Evolutionary conservation across 2,888 invertebrate genomes (phyloP).

Genomic region (Conchocele bisecta): DNA sequence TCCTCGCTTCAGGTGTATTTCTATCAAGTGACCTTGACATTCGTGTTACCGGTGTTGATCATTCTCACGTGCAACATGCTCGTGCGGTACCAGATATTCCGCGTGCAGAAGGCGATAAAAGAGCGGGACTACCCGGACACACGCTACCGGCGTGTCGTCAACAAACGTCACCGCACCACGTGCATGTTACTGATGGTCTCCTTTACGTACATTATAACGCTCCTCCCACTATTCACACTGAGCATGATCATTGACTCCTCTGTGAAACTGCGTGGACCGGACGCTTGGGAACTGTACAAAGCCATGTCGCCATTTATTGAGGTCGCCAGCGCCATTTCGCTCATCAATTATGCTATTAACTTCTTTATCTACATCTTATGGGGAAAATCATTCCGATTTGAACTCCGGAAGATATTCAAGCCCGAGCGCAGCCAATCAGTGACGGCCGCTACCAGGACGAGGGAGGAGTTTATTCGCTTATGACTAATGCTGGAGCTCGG

Average conservation of each 20-base stretch:
- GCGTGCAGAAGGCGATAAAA: slow-evolving; percentile 38
- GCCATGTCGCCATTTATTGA: slow-evolving; percentile 58
- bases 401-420: slow-evolving; percentile 63
- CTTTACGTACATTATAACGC: slow-evolving; percentile 71
- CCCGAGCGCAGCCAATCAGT: slow-evolving; percentile 26
- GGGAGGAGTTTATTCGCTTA: slow-evolving; percentile 30
- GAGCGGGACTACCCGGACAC: slow-evolving; percentile 32
- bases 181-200: slow-evolving; percentile 75
- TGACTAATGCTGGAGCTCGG: slow-evolving; percentile 13
- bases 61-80: slow-evolving; percentile 74
- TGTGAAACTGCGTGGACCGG: slow-evolving; percentile 34
- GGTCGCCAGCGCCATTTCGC: slow-evolving; percentile 65
- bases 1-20: slow-evolving; percentile 60
- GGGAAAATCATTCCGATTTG: slow-evolving; percentile 71
- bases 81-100: slow-evolving; percentile 73
- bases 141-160: slow-evolving; percentile 5
- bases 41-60: slow-evolving; percentile 71
- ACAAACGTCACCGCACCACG: slow-evolving; percentile 44
- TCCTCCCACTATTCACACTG: slow-evolving; percentile 71
- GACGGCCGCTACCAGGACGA: slow-evolving; percentile 30
- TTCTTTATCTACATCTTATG: slow-evolving; percentile 78
- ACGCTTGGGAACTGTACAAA: slow-evolving; percentile 42
- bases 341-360: slow-evolving; percentile 73
- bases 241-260: slow-evolving; percentile 67
- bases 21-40: slow-evolving; percentile 75